Conservation (phyloP, 92 coral and sea anemone species). For the Palythoa grandiflora region DNA sequence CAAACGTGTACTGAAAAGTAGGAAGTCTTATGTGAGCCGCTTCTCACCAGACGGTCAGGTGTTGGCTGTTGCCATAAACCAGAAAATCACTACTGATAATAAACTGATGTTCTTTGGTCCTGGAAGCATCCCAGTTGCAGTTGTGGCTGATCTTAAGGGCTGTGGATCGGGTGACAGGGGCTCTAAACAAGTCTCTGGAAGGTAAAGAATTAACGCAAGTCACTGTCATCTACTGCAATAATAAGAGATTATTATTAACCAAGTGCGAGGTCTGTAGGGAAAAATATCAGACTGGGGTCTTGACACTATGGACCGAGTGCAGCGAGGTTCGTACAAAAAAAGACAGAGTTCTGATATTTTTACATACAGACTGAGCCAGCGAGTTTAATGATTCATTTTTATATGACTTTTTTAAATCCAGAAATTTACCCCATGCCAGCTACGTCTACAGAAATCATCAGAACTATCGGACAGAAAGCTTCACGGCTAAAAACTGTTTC, state of each 20-base stretch:
- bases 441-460: background rate
- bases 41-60: slow-evolving; percentile 94
- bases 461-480: too few relatives aligned
- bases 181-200: slow-evolving; percentile 66
- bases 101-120: slow-evolving; percentile 87
- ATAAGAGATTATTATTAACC: too few relatives aligned
- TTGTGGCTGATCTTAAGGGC: slow-evolving; percentile 86
- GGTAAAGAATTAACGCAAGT: slow-evolving; percentile 45
- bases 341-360: too few relatives aligned
- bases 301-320: too few relatives aligned
- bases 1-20: slow-evolving; percentile 78
- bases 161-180: slow-evolving; percentile 79
- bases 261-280: too few relatives aligned
- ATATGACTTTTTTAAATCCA: too few relatives aligned
- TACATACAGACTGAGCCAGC: too few relatives aligned
- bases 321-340: too few relatives aligned
- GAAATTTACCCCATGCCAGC: too few relatives aligned
- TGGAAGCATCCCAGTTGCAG: slow-evolving; percentile 76
- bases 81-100: slow-evolving; percentile 84
- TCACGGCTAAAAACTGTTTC: too few relatives aligned
- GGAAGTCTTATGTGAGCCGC: slow-evolving; percentile 76
- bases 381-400: too few relatives aligned
- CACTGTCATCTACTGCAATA: background rate
- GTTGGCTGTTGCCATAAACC: slow-evolving; percentile 92
- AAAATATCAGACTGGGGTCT: too few relatives aligned